Base-by-base conservation (phyloP, 2,113 vertebrate species). In the Copsychus sechellarum region DNA sequence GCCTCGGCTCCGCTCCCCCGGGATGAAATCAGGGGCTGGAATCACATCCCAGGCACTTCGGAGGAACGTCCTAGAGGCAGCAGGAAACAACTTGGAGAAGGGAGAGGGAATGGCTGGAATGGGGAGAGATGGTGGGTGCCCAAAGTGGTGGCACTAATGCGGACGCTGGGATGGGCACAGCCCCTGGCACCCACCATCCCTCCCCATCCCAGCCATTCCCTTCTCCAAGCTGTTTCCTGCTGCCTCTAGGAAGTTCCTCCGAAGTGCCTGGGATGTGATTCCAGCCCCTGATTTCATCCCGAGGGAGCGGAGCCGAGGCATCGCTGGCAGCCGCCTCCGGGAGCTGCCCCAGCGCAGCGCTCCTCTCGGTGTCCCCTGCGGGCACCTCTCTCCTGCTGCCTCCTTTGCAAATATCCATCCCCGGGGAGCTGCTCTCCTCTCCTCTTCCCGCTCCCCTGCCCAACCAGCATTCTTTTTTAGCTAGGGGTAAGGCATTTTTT, bases 271-370 rank as follows among this genome's bases (percentile, higher is more conserved):
- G 34, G 47, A 23, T n/a, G 31, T 5, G 11, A 13, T 62, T 88
- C 34, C 57, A 57, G 31, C 38, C 61, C 10, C 0, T 20, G 65
- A 36, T 43, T 71, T 34, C 42, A 61, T 53, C 36, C 47, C 16
- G 0, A 14, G 71, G 42, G 14, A 53, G 5, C 47, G 0, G 47
- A 60, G 51, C 14, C 1, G 5, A 40, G 50, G 51, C 6, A 5
- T 19, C 2, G 2, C 61, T 36, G 56, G 66, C 56, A 74, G 85
- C 72, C 29, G 76, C 77, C 57, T 47, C 51, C 1, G 2, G 65
- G 91, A 79, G 43, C 70, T 66, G 57, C 47, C 51, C 54, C 0
- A 1, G 36, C 50, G 15, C n/a, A 1, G 3, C 9, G 47, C 42
- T 48, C n/a, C 48, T 62, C 58, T 48, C 86, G 8, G 1, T 0